Evolutionary conservation across 2,888 invertebrate genomes (phyloP).

Genomic region (Aleiodes leptofemur): DNA sequence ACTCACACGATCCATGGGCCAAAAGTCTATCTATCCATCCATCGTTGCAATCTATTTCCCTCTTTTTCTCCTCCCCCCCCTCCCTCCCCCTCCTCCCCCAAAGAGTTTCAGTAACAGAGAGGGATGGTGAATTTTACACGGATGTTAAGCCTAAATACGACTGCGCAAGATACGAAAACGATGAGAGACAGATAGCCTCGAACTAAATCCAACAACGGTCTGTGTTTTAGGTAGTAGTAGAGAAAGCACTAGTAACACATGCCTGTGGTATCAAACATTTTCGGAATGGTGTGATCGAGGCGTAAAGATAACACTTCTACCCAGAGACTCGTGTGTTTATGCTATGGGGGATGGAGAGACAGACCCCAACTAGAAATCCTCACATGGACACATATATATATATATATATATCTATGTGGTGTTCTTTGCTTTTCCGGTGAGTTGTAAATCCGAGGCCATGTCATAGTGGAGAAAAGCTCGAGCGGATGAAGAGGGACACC

Average conservation of each 20-base stretch:
- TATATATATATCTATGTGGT: neutral
- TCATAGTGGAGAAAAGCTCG: no score
- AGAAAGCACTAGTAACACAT: constrained; percentile 59
- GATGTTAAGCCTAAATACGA: constrained; percentile 11
- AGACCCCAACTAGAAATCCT: constrained; percentile 11
- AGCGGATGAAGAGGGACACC: no score
- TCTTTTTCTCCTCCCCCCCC: neutral
- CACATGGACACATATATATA: neutral
- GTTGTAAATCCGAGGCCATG: constrained; percentile 4
- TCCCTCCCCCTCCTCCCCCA: no score
- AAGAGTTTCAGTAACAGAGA: no score
- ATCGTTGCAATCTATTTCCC: constrained; percentile 47
- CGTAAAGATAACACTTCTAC: constrained; percentile 49
- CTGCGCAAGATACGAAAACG: neutral
- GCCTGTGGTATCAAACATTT: constrained; percentile 51
- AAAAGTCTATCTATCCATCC: constrained; percentile 54
- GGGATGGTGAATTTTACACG: neutral
- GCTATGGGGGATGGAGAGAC: neutral
- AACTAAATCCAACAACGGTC: constrained; percentile 61
- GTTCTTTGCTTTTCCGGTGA: neutral
- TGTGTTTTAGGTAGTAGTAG: constrained; percentile 55
- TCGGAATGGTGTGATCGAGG: constrained; percentile 46
- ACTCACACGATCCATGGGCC: constrained; percentile 55
- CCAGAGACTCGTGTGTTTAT: constrained; percentile 21
- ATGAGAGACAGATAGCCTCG: constrained; percentile 33